Base-by-base conservation (phyloP, 2,888 invertebrate species). In the Ophioninae sp. region DNA sequence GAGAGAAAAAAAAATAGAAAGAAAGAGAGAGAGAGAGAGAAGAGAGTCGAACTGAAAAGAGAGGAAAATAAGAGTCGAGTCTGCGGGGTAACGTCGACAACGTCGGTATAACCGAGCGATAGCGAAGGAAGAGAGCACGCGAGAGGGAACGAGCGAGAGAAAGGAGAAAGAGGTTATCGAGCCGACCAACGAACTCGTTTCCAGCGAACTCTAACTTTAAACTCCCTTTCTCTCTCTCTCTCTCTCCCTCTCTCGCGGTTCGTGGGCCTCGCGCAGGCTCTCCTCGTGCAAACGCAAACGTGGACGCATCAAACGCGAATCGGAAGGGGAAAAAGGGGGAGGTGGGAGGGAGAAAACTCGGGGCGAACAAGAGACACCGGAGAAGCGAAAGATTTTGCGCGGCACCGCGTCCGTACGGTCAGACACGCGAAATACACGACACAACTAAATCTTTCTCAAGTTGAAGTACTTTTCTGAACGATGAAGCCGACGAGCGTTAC, bases 101-200 rank as follows among this genome's bases (percentile, higher is more conserved):
- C 67, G 73, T 59, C 44, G 74, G 73, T 70, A 64, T 75, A 81
- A 84, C 83, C 81, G 79, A 83, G 74, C 62, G 78, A 72, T 59
- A 68, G 64, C 20, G 73, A 77, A 41, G 73, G 50, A 67, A 69
- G 69, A 65, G 50, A 65, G 61, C 57, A 41, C 62, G 37, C 30
- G 65, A 67, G 57, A 75, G 67, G 65, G 44, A 70, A 61, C 20
- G 57, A 50, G 62, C 13, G 30, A 72, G 57, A 76, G 30, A 76
- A 65, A 59, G 56, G 72, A 79, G 65, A 77, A 67, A 80, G 70
- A 83, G 83, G 83, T 85, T 85, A 85, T 85, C 85, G 83, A 85
- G 84, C 85, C 85, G 85, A 85, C 78, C 81, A 84, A 78, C 84
- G 83, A 85, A 84, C 85, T 84, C 84, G 83, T 83, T 85, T 85